Base-by-base conservation (phyloP, 2,113 vertebrate species). In the Perognathus longimembris region DNA sequence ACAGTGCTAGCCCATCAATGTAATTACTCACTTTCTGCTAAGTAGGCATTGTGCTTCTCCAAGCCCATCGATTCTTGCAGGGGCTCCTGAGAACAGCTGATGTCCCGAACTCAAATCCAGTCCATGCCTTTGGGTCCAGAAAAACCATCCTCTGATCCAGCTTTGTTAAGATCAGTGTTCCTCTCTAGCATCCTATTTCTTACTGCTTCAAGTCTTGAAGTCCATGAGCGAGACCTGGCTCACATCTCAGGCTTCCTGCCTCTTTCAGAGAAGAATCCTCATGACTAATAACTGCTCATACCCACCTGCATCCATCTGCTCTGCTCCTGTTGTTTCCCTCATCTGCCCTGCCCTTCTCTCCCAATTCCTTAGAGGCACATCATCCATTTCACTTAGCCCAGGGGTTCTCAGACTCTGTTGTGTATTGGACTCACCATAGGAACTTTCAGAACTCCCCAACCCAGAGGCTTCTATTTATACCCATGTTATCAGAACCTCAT, bases 281-380 rank as follows among this genome's bases (percentile, higher is more conserved):
- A 8, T 76, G 4, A 1, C 2, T 32, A 1, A 0, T 1, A 26
- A 74, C 22, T 42, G 24, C 38, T 54, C 50, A 1, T 0, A 14
- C 14, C 17, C 1, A 4, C n/a, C n/a, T 30, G 18, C 24, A 12
- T 6, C 9, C 14, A 30, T 9, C n/a, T 78, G 45, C 45, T 45
- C 45, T 59, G 34, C 36, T 71, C 24, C 2, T 0, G 4, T 12
- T 14, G 11, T 18, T 59, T 21, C n/a, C 15, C 11, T 34, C 5
- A 0, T 4, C 18, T 12, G 38, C 18, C 0, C 1, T 0, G 5
- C 38, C 40, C 12, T 57, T 20, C 45, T 40, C 14, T 36, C 20
- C 76, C 5, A 42, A 7, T 30, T 45, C 38, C 66, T 10, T 34
- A 42, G 76, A 36, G 61, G n/a, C 45, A 1, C 8, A 0, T 36